A percentile compares a stretch with the other conserved stretches of the same genome.
Conservation (phyloP, 2,113 vertebrate species). For the Cynopterus brachyotis region DNA sequence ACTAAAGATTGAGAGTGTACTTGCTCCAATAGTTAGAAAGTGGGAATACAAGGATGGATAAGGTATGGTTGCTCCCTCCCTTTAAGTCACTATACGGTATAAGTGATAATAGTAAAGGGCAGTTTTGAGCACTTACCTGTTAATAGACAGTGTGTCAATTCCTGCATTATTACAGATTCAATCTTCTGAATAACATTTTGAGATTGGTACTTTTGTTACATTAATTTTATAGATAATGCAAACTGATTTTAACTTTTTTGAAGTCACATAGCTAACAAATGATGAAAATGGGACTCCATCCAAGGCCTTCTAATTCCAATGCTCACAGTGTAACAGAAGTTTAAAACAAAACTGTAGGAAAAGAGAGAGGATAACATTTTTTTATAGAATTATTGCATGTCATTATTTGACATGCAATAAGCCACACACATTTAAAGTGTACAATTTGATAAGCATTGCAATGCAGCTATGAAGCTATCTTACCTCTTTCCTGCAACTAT, state of each 20-base stretch:
- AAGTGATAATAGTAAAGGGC: background rate
- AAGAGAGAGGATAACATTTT: background rate
- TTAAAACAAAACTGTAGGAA: background rate
- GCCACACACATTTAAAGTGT: background rate
- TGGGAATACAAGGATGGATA: background rate
- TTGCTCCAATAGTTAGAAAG: background rate
- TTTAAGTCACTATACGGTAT: background rate
- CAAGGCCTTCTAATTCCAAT: background rate
- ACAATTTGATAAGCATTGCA: background rate
- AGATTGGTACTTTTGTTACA: background rate
- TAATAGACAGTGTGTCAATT: background rate
- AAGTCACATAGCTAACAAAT: background rate
- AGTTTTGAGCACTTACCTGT: background rate
- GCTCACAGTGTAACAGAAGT: background rate
- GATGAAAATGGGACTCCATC: background rate
- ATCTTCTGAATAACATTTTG: background rate
- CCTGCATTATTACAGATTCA: background rate
- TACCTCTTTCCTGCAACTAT: background rate
- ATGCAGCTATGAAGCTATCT: background rate
- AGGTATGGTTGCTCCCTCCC: background rate
- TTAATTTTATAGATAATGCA: background rate
- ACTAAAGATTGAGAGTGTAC: background rate
- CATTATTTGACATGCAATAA: background rate
- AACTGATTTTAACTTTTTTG: constrained; percentile 1
- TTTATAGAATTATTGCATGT: background rate